Conservation (phyloP, 2,113 vertebrate genomes). For the Marmota monax region DNA sequence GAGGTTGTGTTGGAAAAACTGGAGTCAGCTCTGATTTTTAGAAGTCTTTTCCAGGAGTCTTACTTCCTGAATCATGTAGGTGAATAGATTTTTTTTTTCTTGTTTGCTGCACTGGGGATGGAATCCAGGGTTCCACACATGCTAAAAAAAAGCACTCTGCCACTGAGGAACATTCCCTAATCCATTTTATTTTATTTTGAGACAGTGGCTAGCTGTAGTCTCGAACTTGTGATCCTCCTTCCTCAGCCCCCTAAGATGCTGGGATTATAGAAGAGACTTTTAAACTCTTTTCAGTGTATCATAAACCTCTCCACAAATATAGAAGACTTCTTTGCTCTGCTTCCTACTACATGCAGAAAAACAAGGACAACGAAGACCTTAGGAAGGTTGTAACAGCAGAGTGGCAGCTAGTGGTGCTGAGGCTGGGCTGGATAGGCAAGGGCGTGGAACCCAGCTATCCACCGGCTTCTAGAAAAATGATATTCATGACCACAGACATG, state of each 20-base stretch:
- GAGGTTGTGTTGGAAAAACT: neutral
- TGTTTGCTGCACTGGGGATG: too few species aligned
- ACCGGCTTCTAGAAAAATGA: neutral
- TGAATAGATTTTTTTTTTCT: neutral
- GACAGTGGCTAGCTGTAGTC: neutral
- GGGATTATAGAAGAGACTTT: neutral
- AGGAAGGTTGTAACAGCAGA: neutral
- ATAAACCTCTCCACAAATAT: neutral
- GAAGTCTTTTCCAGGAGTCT: neutral
- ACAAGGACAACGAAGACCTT: neutral
- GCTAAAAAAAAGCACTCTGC: neutral
- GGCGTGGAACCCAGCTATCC: neutral
- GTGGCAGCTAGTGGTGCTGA: neutral
- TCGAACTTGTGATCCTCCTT: neutral
- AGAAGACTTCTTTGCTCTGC: neutral
- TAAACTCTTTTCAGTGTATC: neutral
- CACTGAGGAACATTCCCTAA: neutral
- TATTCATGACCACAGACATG: neutral
- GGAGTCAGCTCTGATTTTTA: neutral
- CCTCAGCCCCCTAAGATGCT: neutral
- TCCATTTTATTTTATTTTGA: neutral
- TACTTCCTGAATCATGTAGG: neutral
- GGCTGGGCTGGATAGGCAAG: neutral
- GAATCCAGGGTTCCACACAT: too few species aligned
- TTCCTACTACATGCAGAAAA: neutral